A percentile compares a stretch with the other conserved stretches of the same genome.
Conservation (phyloP, 1,140 invertebrate genomes). For the Heliconius congener region DNA sequence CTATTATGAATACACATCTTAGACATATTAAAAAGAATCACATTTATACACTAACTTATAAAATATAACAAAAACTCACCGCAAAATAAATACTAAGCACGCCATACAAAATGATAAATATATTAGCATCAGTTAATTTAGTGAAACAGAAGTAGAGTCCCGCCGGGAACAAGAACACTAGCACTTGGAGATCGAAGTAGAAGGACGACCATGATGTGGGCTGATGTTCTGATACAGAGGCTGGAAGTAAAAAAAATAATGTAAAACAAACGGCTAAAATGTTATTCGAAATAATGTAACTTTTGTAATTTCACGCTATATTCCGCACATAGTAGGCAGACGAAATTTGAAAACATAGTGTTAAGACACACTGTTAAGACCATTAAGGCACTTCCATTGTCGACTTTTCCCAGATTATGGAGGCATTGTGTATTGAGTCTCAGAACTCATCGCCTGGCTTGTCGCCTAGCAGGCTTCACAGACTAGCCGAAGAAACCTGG, state of each 20-base stretch:
- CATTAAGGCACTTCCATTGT: no score
- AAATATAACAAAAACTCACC: constrained; percentile 83
- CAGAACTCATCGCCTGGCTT: no score
- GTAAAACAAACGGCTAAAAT: background rate
- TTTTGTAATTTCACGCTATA: no score
- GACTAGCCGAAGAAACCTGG: no score
- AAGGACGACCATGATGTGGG: constrained; percentile 99
- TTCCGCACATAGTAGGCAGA: no score
- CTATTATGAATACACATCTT: no score
- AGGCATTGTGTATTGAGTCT: no score
- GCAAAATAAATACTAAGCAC: constrained; percentile 99
- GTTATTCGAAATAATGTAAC: no score
- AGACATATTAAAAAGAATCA: background rate
- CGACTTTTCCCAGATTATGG: no score
- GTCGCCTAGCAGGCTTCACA: no score
- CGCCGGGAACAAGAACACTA: constrained; percentile 97
- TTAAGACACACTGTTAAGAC: no score
- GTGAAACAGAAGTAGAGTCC: constrained; percentile 98
- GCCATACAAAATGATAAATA: constrained; percentile 98
- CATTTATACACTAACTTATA: background rate
- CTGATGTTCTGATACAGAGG: constrained; percentile 99
- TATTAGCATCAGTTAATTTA: constrained; percentile 96
- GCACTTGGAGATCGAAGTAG: constrained; percentile 97
- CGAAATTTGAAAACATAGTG: no score
- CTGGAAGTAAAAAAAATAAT: constrained; percentile 62